Evolutionary conservation across 2,888 invertebrate genomes (phyloP), one percentile per base, ranked within the genome.

Genomic region (Germaria angustata): DNA sequence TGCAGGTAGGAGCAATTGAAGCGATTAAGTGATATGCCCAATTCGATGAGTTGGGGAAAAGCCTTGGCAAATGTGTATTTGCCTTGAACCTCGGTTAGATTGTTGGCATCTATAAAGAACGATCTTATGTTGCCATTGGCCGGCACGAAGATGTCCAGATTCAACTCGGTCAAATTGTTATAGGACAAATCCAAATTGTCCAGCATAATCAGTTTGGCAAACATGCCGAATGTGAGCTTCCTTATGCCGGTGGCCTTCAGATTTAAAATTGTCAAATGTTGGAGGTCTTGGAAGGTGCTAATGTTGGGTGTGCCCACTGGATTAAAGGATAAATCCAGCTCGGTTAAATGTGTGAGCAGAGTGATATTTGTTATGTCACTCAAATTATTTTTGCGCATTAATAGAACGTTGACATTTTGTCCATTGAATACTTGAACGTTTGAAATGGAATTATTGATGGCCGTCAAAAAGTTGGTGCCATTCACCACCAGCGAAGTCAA

Each of bases 171-270:
- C 13, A 93, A 87, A 85, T 92, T 92, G 86, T 93, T 93, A 81
- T 92, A 92, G 0, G 93, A 92, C 49, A 93, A 87, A 80, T 93
- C 92, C 17, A 93, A 87, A 39, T 90, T 90, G 59, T 92, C 92
- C 7, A 93, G 87, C 51, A 90, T 86, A 2, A 86, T 86, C 32
- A 91, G 90, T 78, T 90, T 90, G 15, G 91, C 89, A 85, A 91
- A 90, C 88, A 91, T 91, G 44, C 91, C 91, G 53, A 90, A 91
- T 9, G 88, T 87, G 1, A 91, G 86, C 11, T 86, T 84, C 0
- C 80, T 86, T 2, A 91, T 86, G 17, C 89, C 88, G 6, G 87
- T 88, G 2, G 85, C 84, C 1, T 89, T 87, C 8, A 91, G 57
- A n/a, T 87, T 87, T 0, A 91, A 86, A 39, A 87, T 86, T 2